Percentiles rank a stretch among this genome's conserved stretches.
Evolutionary conservation across 2,888 invertebrate species (phyloP).

Genomic region (Cotesia congregata): DNA sequence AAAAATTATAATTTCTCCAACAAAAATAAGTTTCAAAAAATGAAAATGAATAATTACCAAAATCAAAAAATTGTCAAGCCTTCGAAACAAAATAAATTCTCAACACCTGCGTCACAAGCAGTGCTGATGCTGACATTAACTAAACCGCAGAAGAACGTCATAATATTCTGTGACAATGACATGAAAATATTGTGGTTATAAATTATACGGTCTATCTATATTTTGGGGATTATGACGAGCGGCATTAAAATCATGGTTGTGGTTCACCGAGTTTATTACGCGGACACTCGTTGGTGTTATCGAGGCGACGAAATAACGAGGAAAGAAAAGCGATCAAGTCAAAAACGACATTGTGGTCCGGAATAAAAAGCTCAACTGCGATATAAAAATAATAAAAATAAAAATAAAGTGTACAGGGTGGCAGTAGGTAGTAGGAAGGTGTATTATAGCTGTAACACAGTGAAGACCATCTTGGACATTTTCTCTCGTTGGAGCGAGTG

Average conservation of each 20-base stretch:
- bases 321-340: not conserved
- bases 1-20: too few species aligned
- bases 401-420: slow-evolving; percentile 4
- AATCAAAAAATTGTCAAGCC: not conserved
- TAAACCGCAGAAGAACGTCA: not conserved
- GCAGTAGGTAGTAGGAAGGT: slow-evolving; percentile 28
- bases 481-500: slow-evolving; percentile 43
- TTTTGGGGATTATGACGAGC: slow-evolving; percentile 15
- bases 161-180: not conserved
- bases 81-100: slow-evolving; percentile 1
- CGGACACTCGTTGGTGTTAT: not conserved
- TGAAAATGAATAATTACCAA: too few species aligned
- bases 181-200: slow-evolving; percentile 22
- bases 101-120: not conserved
- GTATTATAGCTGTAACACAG: slow-evolving; percentile 32
- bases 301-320: not conserved
- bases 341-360: not conserved
- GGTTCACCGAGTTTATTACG: slow-evolving; percentile 27
- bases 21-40: too few species aligned
- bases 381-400: not conserved
- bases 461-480: slow-evolving; percentile 35
- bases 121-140: not conserved
- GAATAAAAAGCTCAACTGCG: slow-evolving; percentile 11
- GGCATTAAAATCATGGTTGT: slow-evolving; percentile 21
- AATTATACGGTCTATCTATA: not conserved